Evolutionary conservation across 2,797 vertebrate genomes (phyloP), one percentile per base, ranked within the genome.

Genomic region (Pangasius sanitwongsei): DNA sequence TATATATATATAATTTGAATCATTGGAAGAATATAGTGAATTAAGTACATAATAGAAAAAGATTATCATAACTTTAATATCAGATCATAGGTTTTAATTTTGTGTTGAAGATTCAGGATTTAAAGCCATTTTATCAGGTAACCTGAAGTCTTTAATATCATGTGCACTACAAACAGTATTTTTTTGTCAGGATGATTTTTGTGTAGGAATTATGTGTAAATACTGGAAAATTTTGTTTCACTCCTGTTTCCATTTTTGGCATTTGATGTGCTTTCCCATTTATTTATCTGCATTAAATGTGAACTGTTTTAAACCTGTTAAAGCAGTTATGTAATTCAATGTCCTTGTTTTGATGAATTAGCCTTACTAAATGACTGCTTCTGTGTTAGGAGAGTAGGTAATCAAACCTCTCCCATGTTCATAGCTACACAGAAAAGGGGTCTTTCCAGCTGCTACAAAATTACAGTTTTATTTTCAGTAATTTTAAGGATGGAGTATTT

Each of bases 381-480:
- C 77, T 78, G 86, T 87, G 87, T 83, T 75, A 41, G 77, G 82
- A 89, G 48, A 7, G 57, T 59, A 48, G 1, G 37, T 28, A 41
- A 65, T n/a, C 59, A 63, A 83, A 48, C 59, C 63, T 75, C 41
- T 83, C 18, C 18, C 15, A 44, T 85, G 57, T 83, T 83, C 65
- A 77, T 87, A 44, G 82, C 20, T 65, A 87, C 86, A 86, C 87
- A 87, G 75, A 74, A 61, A 88, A 82, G 88, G 89, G 90, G 88
- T 90, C 87, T 92, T 92, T 85, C 74, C 83, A 83, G 87, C 89
- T 90, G 86, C 89, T 90, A 88, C 69, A 86, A 85, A 90, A 28
- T 87, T 9, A 44, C 37, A 63, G 59, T 83, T 83, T 65, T 83
- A 65, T 83, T 88, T 87, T 55, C 78, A 85, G 67, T 83, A 80